A percentile compares a stretch with the other conserved stretches of the same genome.
phyloP scores from a whole-genome alignment of 2,888 invertebrate genomes.

The Lepeophtheirus nordmannii region DNA sequence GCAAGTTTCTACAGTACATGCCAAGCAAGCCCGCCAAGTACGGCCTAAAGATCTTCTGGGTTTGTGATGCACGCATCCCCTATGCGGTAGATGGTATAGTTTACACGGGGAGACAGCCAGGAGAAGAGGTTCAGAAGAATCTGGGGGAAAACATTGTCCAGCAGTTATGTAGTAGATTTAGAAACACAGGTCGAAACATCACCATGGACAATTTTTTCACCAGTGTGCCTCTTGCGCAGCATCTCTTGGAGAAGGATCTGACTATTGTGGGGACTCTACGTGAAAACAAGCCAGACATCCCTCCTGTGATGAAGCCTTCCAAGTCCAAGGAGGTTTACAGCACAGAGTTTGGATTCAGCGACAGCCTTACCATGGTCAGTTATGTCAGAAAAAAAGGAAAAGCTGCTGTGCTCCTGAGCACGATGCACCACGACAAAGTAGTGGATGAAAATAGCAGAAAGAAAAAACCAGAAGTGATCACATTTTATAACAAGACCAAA shows the following conservation, averaged over 20 bases:
- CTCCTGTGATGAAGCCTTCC: too few relatives aligned
- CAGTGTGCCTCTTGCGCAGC: too few relatives aligned
- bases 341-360: too few relatives aligned
- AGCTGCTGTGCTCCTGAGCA: too few relatives aligned
- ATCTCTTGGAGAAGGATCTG: too few relatives aligned
- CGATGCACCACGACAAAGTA: conserved; percentile 2
- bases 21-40: neutral
- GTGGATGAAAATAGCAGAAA: neutral
- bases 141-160: neutral
- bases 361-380: too few relatives aligned
- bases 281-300: too few relatives aligned
- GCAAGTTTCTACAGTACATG: neutral
- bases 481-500: neutral
- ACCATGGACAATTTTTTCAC: neutral
- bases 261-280: too few relatives aligned
- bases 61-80: neutral
- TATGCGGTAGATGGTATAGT: neutral
- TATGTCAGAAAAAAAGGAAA: too few relatives aligned
- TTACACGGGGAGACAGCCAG: neutral
- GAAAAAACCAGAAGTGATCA: conserved; percentile 1
- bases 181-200: neutral
- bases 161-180: neutral
- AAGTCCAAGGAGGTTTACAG: too few relatives aligned
- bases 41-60: too few relatives aligned
- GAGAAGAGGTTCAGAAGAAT: neutral